Conservation (phyloP, 2,888 invertebrate species). For the Dasypolia templi region DNA sequence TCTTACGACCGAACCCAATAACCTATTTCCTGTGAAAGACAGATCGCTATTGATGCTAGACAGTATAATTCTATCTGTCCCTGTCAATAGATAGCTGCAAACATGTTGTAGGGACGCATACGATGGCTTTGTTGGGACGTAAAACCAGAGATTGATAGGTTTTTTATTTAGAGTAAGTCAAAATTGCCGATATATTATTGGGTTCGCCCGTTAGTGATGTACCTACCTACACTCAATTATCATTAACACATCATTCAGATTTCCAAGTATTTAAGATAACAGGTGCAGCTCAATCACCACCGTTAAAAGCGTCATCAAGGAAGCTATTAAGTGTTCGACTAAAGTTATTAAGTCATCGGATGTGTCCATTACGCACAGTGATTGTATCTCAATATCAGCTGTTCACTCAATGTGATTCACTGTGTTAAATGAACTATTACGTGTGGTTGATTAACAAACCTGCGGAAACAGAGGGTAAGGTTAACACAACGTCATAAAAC, state of each 20-base stretch:
- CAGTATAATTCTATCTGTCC: too few species aligned
- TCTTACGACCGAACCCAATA: too few species aligned
- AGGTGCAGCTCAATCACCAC: constrained; percentile 27
- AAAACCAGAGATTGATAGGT: too few species aligned
- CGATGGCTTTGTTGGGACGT: too few species aligned
- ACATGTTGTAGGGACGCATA: too few species aligned
- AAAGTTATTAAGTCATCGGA: constrained; percentile 48
- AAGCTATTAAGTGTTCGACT: constrained; percentile 38
- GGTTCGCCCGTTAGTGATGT: background rate
- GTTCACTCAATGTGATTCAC: constrained; percentile 58
- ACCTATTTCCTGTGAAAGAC: too few species aligned
- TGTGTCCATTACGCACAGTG: constrained; percentile 21
- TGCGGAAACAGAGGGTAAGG: constrained; percentile 42
- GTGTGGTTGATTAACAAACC: constrained; percentile 41
- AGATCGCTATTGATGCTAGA: too few species aligned
- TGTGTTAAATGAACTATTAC: constrained; percentile 53
- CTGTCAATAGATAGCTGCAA: too few species aligned
- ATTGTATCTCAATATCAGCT: constrained; percentile 49
- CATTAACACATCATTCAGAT: constrained; percentile 9
- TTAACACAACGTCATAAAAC: constrained; percentile 35
- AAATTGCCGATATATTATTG: too few species aligned
- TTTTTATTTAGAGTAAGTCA: too few species aligned
- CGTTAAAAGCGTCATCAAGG: constrained; percentile 40
- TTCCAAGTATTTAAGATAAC: constrained; percentile 44
- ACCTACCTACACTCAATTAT: background rate